Conservation (phyloP, 2,113 vertebrate genomes). For the Gorilla gorilla region DNA sequence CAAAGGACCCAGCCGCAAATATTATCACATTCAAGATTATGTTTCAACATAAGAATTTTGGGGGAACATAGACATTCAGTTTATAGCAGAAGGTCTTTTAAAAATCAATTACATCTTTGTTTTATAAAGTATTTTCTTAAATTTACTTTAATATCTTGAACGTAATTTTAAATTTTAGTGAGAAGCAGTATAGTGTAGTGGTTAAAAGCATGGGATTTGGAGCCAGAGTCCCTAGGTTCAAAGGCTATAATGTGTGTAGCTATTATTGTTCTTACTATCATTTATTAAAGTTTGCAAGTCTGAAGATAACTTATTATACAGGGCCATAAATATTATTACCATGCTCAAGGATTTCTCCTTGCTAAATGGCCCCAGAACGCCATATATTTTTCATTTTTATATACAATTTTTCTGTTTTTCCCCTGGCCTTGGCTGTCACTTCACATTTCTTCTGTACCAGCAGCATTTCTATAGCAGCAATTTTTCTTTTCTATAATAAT, state of each 20-base stretch:
- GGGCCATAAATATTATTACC: background rate
- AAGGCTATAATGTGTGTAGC: background rate
- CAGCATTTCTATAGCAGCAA: background rate
- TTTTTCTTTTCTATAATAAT: conserved; percentile 27
- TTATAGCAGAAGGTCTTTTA: background rate
- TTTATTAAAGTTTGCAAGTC: background rate
- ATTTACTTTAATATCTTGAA: background rate
- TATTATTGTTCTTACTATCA: background rate
- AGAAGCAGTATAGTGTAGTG: background rate
- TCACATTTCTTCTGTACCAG: conserved; percentile 38
- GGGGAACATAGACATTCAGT: background rate
- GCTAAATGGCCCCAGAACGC: background rate
- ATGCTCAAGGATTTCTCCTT: background rate
- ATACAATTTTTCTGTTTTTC: background rate
- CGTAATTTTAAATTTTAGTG: background rate
- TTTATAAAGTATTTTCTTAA: conserved; percentile 43
- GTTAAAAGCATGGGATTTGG: background rate
- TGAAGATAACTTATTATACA: conserved; percentile 6
- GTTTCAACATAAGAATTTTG: background rate
- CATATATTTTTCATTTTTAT: background rate
- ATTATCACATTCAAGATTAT: background rate
- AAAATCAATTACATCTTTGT: background rate
- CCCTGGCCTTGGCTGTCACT: conserved; percentile 3
- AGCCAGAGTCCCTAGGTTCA: background rate
- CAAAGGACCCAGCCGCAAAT: background rate